Percentiles rank a stretch among this genome's conserved stretches.
phyloP scores from a whole-genome alignment of 2,797 vertebrate genomes.

The Arrhamphus sclerolepis region DNA sequence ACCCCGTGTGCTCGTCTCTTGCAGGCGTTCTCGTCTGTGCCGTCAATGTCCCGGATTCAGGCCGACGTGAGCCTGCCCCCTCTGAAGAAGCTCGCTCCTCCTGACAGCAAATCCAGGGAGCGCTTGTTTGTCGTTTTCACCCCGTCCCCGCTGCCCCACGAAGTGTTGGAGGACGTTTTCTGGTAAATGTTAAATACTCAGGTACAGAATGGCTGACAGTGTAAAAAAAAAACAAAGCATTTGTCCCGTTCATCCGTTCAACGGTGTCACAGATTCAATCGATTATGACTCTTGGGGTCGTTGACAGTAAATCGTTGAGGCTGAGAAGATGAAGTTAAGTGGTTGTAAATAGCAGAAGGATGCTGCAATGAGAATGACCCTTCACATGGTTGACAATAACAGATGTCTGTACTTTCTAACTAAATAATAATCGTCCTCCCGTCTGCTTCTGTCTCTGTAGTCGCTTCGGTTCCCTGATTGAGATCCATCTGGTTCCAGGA shows the following conservation, averaged over 20 bases:
- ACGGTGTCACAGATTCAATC: background rate
- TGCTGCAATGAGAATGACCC: no score
- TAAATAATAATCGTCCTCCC: background rate
- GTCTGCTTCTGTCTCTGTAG: constrained; percentile 62
- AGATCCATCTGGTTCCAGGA: constrained; percentile 91
- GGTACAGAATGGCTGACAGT: background rate
- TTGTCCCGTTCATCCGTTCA: background rate
- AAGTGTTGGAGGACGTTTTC: constrained; percentile 93
- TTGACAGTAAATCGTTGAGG: background rate
- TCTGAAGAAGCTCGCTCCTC: constrained; percentile 87
- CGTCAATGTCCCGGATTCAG: constrained; percentile 83
- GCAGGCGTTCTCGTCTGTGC: constrained; percentile 64
- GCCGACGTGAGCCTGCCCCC: constrained; percentile 89
- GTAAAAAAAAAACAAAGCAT: no score
- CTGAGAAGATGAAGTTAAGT: no score
- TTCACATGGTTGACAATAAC: no score
- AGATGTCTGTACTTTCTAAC: background rate
- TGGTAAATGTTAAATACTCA: constrained; percentile 79
- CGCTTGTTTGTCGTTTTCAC: constrained; percentile 95
- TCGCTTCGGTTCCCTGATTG: constrained; percentile 92
- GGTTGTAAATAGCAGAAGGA: no score
- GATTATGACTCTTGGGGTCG: background rate
- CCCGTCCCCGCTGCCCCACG: constrained; percentile 88
- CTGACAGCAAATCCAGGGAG: constrained; percentile 89
- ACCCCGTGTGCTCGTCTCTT: background rate